Percentiles rank a stretch among this genome's conserved stretches.
Conservation (phyloP, 2,113 vertebrate genomes). For the Cygnus atratus region DNA sequence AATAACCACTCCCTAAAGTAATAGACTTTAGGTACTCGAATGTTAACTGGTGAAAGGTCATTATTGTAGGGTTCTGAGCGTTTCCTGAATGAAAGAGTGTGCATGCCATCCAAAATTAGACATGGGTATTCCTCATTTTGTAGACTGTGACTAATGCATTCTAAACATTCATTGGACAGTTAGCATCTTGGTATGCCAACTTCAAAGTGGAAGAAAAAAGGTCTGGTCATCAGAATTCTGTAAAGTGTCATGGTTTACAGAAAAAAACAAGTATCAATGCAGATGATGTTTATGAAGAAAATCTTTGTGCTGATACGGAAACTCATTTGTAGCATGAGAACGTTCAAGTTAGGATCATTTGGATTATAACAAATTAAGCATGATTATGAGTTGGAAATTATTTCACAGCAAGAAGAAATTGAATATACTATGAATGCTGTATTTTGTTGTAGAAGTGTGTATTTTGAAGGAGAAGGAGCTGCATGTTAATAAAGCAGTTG, state of each 20-base stretch:
- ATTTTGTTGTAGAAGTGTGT: neutral
- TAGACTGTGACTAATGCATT: neutral
- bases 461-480: neutral
- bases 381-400: neutral
- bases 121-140: neutral
- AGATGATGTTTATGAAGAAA: neutral
- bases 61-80: neutral
- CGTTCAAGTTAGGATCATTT: neutral
- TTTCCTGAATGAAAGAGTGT: neutral
- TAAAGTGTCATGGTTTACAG: neutral
- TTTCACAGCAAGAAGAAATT: neutral
- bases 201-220: neutral
- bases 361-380: neutral
- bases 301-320: neutral
- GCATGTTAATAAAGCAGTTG: neutral
- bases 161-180: neutral
- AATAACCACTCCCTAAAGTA: neutral
- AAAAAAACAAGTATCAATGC: neutral
- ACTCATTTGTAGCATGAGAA: neutral
- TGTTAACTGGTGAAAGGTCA: neutral
- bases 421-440: neutral
- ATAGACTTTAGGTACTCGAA: neutral
- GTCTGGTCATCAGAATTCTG: neutral
- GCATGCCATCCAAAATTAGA: neutral
- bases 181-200: neutral